A percentile compares a stretch with the other conserved stretches of the same genome.
Evolutionary conservation across 2,888 invertebrate genomes (phyloP).

Genomic region (Theristus sp.): DNA sequence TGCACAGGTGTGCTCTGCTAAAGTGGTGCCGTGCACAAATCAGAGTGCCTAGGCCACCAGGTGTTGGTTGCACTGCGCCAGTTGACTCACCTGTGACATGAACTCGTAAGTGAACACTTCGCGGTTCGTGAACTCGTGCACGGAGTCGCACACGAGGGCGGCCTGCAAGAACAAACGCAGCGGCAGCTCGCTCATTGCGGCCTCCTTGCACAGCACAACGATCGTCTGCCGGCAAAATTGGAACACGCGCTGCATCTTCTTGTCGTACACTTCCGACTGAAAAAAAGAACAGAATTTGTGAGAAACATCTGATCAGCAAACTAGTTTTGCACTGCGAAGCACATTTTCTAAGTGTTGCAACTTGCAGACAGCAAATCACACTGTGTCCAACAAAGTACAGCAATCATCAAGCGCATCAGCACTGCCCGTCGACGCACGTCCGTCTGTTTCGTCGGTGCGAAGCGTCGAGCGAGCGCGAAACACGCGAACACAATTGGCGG

Average conservation of each 20-base stretch:
- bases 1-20: no score
- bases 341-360: no score
- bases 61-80: no score
- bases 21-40: no score
- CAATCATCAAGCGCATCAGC: no score
- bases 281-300: constrained; percentile 2
- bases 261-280: constrained; percentile 89
- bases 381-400: no score
- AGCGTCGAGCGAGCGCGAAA: constrained; percentile 65
- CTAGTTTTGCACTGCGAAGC: no score
- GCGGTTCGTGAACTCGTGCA: constrained; percentile 67
- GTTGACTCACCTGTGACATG: constrained; percentile 72
- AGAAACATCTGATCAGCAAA: no score
- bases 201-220: constrained; percentile 65
- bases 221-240: constrained; percentile 93
- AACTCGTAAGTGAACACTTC: constrained; percentile 97
- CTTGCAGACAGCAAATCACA: no score
- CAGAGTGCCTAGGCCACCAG: no score
- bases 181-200: constrained; percentile 79
- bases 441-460: background rate
- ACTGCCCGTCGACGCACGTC: background rate
- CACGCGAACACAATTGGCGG: constrained; percentile 88
- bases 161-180: constrained; percentile 83
- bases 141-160: constrained; percentile 47
- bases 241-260: constrained; percentile 92